These are phyloP conservation scores for Solen grandis DNA, from an alignment of 1,140 invertebrate genomes.

Conservation along the genomic window DNA sequence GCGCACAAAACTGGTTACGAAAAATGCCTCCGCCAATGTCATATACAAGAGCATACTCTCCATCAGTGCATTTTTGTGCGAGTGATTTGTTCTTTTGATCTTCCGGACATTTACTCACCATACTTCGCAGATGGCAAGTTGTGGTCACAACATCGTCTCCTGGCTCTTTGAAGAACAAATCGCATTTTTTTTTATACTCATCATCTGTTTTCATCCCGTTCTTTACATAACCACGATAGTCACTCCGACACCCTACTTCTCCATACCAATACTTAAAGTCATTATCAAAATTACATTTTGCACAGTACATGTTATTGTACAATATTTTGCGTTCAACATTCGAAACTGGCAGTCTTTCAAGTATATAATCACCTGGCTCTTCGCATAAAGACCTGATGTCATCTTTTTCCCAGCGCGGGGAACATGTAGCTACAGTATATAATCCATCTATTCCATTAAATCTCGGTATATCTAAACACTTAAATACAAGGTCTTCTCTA, in stretches of 20 bases:
- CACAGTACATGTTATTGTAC: slow-evolving; percentile 30
- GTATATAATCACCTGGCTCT: too few relatives aligned
- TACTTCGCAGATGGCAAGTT: background rate
- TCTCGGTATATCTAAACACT: too few relatives aligned
- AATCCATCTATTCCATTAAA: slow-evolving; percentile 8
- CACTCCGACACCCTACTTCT: background rate
- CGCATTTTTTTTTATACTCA: background rate
- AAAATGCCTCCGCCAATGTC: background rate
- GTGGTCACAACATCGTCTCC: background rate
- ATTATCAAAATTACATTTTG: slow-evolving; percentile 1
- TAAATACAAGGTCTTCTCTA: too few relatives aligned
- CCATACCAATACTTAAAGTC: slow-evolving; percentile 14
- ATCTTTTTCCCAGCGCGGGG: background rate
- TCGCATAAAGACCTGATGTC: slow-evolving; percentile 1
- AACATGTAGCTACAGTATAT: slow-evolving; percentile 21
- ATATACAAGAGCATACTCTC: background rate
- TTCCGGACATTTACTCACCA: too few relatives aligned
- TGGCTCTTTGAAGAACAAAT: background rate
- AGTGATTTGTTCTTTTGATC: background rate
- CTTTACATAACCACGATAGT: background rate
- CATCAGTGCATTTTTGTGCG: background rate
- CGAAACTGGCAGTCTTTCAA: too few relatives aligned
- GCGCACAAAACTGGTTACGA: too few relatives aligned
- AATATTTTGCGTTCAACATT: background rate
- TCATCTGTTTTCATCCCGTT: background rate